Conservation (phyloP, 2,797 vertebrate genomes). For the Denticeps clupeoides region DNA sequence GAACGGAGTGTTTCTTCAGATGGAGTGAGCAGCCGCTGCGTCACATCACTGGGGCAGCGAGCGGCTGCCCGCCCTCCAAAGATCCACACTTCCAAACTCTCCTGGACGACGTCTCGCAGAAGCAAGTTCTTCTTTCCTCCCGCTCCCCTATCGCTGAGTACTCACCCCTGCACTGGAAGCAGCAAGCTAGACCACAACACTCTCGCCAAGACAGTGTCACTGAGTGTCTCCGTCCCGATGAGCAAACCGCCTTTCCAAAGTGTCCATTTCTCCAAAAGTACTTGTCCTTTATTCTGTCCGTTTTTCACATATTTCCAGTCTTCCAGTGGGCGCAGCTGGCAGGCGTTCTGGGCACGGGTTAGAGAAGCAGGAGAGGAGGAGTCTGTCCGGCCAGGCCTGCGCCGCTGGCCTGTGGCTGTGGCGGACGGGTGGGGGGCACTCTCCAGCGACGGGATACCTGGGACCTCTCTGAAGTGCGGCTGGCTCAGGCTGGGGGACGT, state of each 20-base stretch:
- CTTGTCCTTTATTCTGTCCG: too few species aligned
- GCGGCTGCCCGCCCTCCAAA: neutral
- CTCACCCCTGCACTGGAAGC: neutral
- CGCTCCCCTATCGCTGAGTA: neutral
- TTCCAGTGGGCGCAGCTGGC: too few species aligned
- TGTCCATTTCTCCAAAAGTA: too few species aligned
- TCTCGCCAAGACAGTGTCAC: constrained; percentile 33
- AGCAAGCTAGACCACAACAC: constrained; percentile 3
- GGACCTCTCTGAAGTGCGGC: constrained; percentile 24
- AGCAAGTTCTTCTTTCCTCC: neutral
- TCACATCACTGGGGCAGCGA: neutral
- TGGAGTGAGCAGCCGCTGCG: constrained; percentile 29
- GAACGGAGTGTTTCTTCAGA: constrained; percentile 39
- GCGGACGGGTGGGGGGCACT: constrained; percentile 49
- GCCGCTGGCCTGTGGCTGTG: constrained; percentile 42
- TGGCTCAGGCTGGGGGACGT: constrained; percentile 29
- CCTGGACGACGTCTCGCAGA: neutral
- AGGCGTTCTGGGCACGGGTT: too few species aligned
- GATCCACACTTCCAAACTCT: neutral
- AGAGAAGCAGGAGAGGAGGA: too few species aligned
- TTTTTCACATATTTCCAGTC: too few species aligned
- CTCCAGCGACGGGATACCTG: constrained; percentile 32
- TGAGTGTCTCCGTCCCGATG: constrained; percentile 36
- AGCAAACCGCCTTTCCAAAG: too few species aligned
- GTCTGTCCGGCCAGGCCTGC: constrained; percentile 41